Percentiles rank a stretch among this genome's conserved stretches.
These are phyloP conservation scores for Pycnonotus jocosus DNA, from an alignment of 2,113 vertebrate species.

Conservation along the genomic window DNA sequence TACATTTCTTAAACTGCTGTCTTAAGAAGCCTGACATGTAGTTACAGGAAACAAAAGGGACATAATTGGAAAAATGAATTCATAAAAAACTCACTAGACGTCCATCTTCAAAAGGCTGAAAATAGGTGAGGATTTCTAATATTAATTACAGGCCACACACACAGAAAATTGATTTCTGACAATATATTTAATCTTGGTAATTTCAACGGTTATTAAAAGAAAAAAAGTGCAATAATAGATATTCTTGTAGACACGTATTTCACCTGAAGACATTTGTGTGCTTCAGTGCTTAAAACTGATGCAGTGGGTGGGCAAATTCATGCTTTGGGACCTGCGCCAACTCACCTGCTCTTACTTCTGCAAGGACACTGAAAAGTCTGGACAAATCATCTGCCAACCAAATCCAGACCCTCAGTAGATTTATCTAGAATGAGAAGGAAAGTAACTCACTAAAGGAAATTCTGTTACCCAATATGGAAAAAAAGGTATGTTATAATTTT, in stretches of 20 bases:
- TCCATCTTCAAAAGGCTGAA: background rate
- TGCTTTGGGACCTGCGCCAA: background rate
- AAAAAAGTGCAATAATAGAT: background rate
- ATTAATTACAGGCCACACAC: background rate
- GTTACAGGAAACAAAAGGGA: background rate
- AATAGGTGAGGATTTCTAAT: background rate
- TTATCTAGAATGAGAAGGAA: background rate
- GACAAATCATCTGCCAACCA: background rate
- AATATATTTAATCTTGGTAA: background rate
- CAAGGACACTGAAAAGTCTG: background rate
- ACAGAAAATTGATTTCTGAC: background rate
- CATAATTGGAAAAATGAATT: background rate
- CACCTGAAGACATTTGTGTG: background rate
- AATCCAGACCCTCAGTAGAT: background rate
- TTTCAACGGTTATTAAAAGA: background rate
- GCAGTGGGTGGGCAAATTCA: fast-evolving
- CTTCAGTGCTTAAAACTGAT: background rate
- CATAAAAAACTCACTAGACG: background rate
- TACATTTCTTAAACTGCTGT: background rate
- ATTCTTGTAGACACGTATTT: background rate
- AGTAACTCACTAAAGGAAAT: background rate
- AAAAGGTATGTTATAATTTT: background rate
- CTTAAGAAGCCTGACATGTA: background rate
- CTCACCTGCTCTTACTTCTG: background rate
- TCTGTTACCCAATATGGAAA: background rate